phyloP scores from a whole-genome alignment of 2,888 invertebrate genomes.

The Catocala nupta region DNA sequence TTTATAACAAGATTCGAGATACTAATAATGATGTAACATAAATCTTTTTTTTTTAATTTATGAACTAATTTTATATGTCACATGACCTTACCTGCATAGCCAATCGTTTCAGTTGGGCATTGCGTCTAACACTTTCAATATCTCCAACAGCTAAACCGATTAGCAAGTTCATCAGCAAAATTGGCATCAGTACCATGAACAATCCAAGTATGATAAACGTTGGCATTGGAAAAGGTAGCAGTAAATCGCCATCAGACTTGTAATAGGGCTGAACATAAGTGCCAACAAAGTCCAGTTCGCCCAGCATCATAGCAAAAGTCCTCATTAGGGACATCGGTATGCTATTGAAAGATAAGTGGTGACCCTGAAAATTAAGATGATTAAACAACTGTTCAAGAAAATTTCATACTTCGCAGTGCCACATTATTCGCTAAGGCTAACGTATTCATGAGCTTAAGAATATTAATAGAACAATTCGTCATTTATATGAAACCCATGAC shows the following conservation, averaged over 20 bases:
- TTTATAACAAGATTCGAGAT: too few relatives aligned
- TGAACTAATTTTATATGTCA: too few relatives aligned
- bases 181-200: slow-evolving; percentile 97
- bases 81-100: slow-evolving; percentile 93
- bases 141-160: slow-evolving; percentile 98
- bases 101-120: slow-evolving; percentile 95
- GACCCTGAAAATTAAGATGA: slow-evolving; percentile 85
- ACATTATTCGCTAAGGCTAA: slow-evolving; percentile 8
- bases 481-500: slow-evolving; percentile 48
- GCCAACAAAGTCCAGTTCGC: slow-evolving; percentile 95
- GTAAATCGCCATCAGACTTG: slow-evolving; percentile 74
- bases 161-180: slow-evolving; percentile 96
- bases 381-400: not conserved
- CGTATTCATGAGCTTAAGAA: not conserved
- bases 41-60: too few relatives aligned
- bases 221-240: slow-evolving; percentile 91
- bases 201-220: slow-evolving; percentile 93
- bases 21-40: too few relatives aligned
- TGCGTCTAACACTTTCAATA: slow-evolving; percentile 95
- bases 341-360: slow-evolving; percentile 92
- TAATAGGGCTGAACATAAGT: slow-evolving; percentile 92
- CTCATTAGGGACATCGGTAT: slow-evolving; percentile 93
- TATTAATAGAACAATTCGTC: slow-evolving; percentile 15
- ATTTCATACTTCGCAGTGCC: slow-evolving; percentile 2
- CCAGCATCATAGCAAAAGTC: slow-evolving; percentile 97